Conservation (phyloP, 2,113 vertebrate species). For the Bos taurus region DNA sequence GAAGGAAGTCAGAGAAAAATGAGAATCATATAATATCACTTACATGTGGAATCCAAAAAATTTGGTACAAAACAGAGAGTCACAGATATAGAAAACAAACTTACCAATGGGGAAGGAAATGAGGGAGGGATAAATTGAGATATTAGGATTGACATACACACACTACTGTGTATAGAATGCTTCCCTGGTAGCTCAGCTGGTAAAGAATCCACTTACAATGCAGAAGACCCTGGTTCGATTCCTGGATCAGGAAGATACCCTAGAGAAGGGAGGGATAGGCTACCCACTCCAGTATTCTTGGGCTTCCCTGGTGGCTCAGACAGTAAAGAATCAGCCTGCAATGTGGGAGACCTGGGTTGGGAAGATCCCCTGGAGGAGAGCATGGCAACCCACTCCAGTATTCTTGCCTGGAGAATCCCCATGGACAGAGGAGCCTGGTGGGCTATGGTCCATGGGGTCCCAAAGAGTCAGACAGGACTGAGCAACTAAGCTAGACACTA, state of each 20-base stretch:
- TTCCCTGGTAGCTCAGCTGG: background rate
- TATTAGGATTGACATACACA: background rate
- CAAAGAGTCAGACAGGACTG: background rate
- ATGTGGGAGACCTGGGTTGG: background rate
- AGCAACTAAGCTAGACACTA: background rate
- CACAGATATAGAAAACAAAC: background rate
- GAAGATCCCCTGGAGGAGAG: background rate
- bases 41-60: background rate
- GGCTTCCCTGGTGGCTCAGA: background rate
- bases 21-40: background rate
- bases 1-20: background rate
- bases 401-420: background rate
- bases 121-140: background rate
- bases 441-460: background rate
- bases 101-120: background rate
- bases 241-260: background rate
- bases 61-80: background rate
- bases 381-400: background rate
- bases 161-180: background rate
- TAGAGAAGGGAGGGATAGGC: background rate
- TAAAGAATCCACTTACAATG: background rate
- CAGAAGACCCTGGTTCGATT: background rate
- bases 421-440: background rate
- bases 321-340: background rate
- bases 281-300: background rate